Base-by-base conservation (phyloP, 2,797 vertebrate genomes). In the Morelia viridis region DNA sequence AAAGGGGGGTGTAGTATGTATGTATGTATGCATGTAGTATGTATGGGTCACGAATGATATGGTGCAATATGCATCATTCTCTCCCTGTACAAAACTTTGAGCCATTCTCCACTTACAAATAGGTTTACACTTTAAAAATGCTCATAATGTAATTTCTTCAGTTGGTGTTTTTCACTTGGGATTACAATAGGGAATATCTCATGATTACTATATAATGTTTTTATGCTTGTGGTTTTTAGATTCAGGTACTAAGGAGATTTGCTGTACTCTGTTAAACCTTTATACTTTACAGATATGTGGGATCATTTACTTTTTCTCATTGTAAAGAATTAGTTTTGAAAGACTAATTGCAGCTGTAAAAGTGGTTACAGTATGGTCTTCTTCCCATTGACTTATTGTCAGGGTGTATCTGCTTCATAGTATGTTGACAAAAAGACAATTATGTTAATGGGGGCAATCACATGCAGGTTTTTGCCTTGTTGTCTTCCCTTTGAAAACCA, bases 121-220 rank as follows among this genome's bases (percentile, higher is more conserved):
- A 80, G 76, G 76, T 80, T 80, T 80, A 80, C 19, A 80, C 46
- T 90, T 87, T 64, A 17, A 92, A 50, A 35, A 80, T 53, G 56
- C 12, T 92, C 31, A 88, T 53, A 57, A 62, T 35, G 19, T 80
- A 80, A 80, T 80, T 80, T 80, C 71, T 22, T 80, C 8, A 11
- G 35, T 46, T 80, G 35, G 46, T 1, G 76, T 80, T 80, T 19
- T 80, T 80, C 76, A 24, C 8, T 1, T 80, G 10, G 76, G 46
- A 46, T 80, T 46, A 80, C 41, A 80, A 80, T 46, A 46, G 76
- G 76, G 46, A 71, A 12, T 57, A 0, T 1, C 85, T 84, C 53
- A 56, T 28, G 0, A 2, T 19, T 92, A 89, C 84, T 0, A 0
- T 0, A 1, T 58, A 50, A 71, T 64, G 3, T 83, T 83, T 92